A percentile compares a stretch with the other conserved stretches of the same genome.
phyloP scores from a whole-genome alignment of 2,113 vertebrate species.

The Tricholaema leucomelas region DNA sequence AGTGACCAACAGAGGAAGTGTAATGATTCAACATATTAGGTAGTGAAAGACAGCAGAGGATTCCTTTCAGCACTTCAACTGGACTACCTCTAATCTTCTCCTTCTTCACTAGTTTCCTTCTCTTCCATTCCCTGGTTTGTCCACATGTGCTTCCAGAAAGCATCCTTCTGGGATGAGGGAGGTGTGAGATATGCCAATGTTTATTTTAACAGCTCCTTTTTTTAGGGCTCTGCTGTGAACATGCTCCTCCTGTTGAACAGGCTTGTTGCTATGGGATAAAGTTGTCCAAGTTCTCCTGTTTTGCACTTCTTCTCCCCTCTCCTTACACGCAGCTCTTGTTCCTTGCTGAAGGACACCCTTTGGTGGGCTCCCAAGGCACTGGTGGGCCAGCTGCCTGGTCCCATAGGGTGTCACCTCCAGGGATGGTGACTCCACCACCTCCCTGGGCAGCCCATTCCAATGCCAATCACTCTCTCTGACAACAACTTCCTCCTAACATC shows the following conservation, averaged over 20 bases:
- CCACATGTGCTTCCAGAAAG: constrained; percentile 38
- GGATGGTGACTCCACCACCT: no score
- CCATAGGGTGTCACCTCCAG: rapidly evolving
- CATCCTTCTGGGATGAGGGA: constrained; percentile 48
- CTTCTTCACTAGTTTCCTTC: background rate
- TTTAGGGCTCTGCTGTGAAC: constrained; percentile 60
- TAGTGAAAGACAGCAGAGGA: background rate
- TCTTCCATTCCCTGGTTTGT: background rate
- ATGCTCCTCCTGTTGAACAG: constrained; percentile 38
- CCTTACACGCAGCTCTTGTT: background rate
- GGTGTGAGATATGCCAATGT: constrained; percentile 64
- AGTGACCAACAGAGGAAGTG: background rate
- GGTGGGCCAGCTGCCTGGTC: rapidly evolving
- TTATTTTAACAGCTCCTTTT: constrained; percentile 70
- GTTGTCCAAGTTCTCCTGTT: background rate
- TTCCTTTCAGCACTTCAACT: background rate
- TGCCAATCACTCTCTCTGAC: no score
- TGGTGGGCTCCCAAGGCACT: background rate
- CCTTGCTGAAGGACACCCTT: background rate
- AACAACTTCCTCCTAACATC: no score
- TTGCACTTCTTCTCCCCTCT: background rate
- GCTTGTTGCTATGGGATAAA: constrained; percentile 65
- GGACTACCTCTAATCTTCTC: background rate
- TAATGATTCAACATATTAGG: background rate
- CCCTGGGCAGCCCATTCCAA: no score